Conservation (phyloP, 2,888 invertebrate genomes). For the Drosophila hawaiiensis region DNA sequence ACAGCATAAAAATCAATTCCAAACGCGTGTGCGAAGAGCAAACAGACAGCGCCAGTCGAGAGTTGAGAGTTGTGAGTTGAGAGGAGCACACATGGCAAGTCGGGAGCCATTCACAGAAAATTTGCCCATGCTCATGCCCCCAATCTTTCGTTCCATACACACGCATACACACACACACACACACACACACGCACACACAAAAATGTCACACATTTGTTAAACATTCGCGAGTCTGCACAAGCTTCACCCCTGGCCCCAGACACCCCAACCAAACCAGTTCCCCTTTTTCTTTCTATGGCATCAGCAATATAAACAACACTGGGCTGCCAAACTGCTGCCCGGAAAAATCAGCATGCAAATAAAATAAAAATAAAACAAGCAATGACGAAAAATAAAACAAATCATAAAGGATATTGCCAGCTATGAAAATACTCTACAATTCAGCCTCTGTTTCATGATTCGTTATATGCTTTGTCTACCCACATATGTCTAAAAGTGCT, state of each 20-base stretch:
- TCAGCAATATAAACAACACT: slow-evolving; percentile 68
- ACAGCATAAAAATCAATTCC: slow-evolving; percentile 82
- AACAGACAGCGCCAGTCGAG: slow-evolving; percentile 60
- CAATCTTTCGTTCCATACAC: slow-evolving; percentile 7
- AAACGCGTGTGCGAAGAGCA: slow-evolving; percentile 73
- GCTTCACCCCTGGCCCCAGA: slow-evolving; percentile 19
- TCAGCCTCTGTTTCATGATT: neutral
- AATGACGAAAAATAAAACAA: slow-evolving; percentile 42
- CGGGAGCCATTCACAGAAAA: slow-evolving; percentile 19
- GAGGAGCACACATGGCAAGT: slow-evolving; percentile 29
- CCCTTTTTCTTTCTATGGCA: slow-evolving; percentile 25
- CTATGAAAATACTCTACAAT: slow-evolving; percentile 35
- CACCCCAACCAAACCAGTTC: slow-evolving; percentile 4
- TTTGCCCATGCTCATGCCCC: slow-evolving; percentile 16
- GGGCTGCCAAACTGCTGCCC: slow-evolving; percentile 64
- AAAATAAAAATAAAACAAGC: slow-evolving; percentile 66
- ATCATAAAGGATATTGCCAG: slow-evolving; percentile 20
- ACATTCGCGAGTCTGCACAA: slow-evolving; percentile 71
- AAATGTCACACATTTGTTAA: slow-evolving; percentile 81
- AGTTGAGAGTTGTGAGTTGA: slow-evolving; percentile 30
- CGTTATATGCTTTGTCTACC: neutral
- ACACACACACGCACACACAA: slow-evolving; percentile 45
- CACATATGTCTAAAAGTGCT: neutral
- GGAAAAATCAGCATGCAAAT: slow-evolving; percentile 76
- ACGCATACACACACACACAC: slow-evolving; percentile 10